Conservation (phyloP, 2,888 invertebrate genomes). For the Ornithoptera alexandrae region DNA sequence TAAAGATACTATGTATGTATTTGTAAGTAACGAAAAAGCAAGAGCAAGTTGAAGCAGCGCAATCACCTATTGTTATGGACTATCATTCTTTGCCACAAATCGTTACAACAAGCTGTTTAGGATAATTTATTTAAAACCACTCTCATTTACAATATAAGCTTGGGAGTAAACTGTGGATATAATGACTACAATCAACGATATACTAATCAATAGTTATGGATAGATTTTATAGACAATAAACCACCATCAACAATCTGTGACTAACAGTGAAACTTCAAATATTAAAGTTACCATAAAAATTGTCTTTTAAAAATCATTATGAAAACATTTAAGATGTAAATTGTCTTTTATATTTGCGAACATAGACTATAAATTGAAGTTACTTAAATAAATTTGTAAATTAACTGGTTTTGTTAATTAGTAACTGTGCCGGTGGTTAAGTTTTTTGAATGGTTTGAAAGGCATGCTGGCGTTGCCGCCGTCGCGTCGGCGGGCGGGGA, state of each 20-base stretch:
- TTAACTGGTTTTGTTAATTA: constrained; percentile 5
- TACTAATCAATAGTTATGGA: background rate
- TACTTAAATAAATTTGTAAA: background rate
- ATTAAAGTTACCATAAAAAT: background rate
- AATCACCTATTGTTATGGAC: no score
- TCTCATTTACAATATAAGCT: background rate
- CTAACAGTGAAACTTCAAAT: background rate
- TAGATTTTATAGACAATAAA: background rate
- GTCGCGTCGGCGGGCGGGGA: constrained; percentile 34
- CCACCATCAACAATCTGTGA: background rate
- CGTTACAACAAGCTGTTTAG: no score
- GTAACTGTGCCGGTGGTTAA: constrained; percentile 11
- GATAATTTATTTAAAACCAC: background rate
- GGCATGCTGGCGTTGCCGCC: constrained; percentile 41
- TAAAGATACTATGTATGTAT: no score
- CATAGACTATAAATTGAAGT: background rate
- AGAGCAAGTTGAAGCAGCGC: no score
- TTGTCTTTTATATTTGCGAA: background rate
- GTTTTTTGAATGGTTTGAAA: constrained; percentile 21
- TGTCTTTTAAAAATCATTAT: background rate
- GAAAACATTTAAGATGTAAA: background rate
- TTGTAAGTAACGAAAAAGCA: no score
- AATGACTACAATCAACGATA: background rate
- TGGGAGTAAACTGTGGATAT: background rate
- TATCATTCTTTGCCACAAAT: no score